Conservation (phyloP, 1,140 invertebrate species). For the Apis cerana region DNA sequence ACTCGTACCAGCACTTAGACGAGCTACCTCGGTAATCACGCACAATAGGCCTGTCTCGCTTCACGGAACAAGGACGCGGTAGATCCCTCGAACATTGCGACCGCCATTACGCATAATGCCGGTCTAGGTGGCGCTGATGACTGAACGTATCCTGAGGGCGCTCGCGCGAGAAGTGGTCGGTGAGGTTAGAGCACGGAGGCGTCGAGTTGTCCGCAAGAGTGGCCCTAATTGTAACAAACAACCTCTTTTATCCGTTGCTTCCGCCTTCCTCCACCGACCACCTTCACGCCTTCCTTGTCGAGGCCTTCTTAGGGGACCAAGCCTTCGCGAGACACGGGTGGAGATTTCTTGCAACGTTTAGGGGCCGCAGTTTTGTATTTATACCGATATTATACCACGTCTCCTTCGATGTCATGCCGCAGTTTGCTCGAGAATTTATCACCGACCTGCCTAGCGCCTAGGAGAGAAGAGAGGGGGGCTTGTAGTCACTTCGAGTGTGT, state of each 20-base stretch:
- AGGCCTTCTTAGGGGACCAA: background rate
- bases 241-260: slow-evolving; percentile 63
- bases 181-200: slow-evolving; percentile 38
- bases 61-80: slow-evolving; percentile 15
- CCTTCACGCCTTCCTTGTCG: slow-evolving; percentile 14
- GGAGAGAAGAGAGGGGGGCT: background rate
- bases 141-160: slow-evolving; percentile 58
- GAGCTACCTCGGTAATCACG: slow-evolving; percentile 38
- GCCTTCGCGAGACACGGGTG: no score
- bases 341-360: slow-evolving; percentile 12
- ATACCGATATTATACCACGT: background rate
- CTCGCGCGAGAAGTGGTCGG: slow-evolving; percentile 43
- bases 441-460: background rate
- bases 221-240: slow-evolving; percentile 73
- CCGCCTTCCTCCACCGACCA: slow-evolving; percentile 12
- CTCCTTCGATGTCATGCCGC: background rate
- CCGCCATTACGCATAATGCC: slow-evolving; percentile 64
- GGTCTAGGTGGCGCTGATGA: slow-evolving; percentile 60
- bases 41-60: slow-evolving; percentile 45
- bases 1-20: slow-evolving; percentile 40
- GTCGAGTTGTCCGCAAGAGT: slow-evolving; percentile 52
- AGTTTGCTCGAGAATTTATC: slow-evolving; percentile 4
- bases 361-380: slow-evolving; percentile 13
- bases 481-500: background rate
- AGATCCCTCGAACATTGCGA: slow-evolving; percentile 61